phyloP scores from a whole-genome alignment of 37 sponge, comb jelly and placozoan genomes.

The Crambe crambe region DNA sequence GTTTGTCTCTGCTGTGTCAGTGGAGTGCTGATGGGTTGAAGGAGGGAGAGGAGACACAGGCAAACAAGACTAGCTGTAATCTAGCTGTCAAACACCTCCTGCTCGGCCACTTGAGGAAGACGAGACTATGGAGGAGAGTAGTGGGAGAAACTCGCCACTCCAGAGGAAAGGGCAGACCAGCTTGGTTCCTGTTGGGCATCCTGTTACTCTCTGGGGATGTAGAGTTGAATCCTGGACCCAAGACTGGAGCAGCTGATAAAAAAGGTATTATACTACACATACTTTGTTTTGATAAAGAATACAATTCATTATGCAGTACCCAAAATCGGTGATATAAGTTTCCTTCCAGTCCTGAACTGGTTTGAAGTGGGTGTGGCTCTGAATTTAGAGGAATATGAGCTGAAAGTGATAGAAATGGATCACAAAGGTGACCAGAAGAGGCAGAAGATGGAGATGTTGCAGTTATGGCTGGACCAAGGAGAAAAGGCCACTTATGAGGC shows the following conservation, averaged over 20 bases:
- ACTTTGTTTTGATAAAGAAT: no score
- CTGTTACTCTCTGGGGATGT: background rate
- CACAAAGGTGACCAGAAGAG: background rate
- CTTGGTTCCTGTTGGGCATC: background rate
- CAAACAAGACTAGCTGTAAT: no score
- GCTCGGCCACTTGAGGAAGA: background rate
- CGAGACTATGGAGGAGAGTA: background rate
- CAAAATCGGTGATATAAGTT: background rate
- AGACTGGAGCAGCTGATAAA: background rate
- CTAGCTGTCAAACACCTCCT: background rate
- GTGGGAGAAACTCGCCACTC: no score
- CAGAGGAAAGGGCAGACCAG: background rate
- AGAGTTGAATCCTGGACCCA: background rate
- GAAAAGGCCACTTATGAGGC: background rate
- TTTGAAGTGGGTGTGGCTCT: slow-evolving; percentile 7
- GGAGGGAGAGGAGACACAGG: background rate
- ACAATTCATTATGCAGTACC: background rate
- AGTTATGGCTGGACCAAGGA: background rate
- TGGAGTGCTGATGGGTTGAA: background rate
- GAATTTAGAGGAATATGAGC: background rate
- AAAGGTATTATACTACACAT: background rate
- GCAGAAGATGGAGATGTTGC: background rate
- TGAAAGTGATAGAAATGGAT: background rate
- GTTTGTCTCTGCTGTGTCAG: background rate
- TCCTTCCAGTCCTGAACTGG: background rate